Evolutionary conservation across 2,113 vertebrate genomes (phyloP), one percentile per base, ranked within the genome.

Genomic region (Craseonycteris thonglongyai): DNA sequence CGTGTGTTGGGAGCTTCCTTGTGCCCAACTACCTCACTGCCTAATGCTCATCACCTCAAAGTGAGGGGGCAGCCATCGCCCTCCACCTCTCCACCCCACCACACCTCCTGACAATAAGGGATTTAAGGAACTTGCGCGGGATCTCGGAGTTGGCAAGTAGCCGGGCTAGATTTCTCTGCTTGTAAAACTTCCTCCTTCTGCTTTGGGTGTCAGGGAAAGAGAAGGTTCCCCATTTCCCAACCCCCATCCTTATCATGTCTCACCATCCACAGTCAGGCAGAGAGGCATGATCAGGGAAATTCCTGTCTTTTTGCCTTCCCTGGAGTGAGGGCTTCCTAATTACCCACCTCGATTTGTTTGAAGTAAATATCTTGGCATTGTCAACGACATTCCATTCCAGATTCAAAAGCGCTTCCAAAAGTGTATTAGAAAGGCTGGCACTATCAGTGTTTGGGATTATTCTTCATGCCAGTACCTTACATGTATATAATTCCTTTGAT

Each of bases 351-450:
- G 26, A 72, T 88, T 72, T 69, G 56, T 89, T 84, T 89, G 85
- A 76, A 66, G 51, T 79, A 81, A 45, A 47, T 49, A 87, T 94
- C 85, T 88, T 95, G 76, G 61, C 81, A 75, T 88, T 59, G 14
- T 65, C 35, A 24, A 30, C 54, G 51, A 83, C 42, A 63, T 90
- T 90, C 87, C 92, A 61, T 1, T 51, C 45, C 26, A 63, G 58
- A 76, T 90, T 49, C 35, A 54, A 35, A 88, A 75, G 84, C 65
- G 74, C 87, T 79, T 93, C 85, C 38, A 84, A 49, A 84, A 74
- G 38, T 33, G 6, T 45, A 42, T 49, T 10, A 51, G 33, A 71
- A 88, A 33, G 28, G 11, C 28, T 66, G 72, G 61, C 59, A 33
- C 30, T 14, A 1, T 33, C 38, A 65, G 35, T 86, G 79, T 88